Evolutionary conservation across 2,888 invertebrate genomes (phyloP), one percentile per base, ranked within the genome.

Genomic region (Invenusta paracnida): DNA sequence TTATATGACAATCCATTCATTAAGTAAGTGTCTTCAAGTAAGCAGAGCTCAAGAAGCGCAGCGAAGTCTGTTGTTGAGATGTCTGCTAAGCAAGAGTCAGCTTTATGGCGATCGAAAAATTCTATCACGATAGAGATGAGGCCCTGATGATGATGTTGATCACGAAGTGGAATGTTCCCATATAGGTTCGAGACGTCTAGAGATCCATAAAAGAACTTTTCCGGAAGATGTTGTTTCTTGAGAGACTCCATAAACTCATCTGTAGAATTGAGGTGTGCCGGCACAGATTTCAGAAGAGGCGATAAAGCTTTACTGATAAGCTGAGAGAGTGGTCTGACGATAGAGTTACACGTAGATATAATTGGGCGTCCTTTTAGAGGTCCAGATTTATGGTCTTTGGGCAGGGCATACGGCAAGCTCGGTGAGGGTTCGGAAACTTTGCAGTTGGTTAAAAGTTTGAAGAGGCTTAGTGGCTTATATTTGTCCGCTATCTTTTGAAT

Each of bases 321-420:
- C 73, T 73, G 73, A 73, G 73, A 73, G 11, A 73, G 25, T 23
- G 73, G 73, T 73, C 73, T 73, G 25, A 73, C 73, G 25, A 73
- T 23, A 73, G 73, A 73, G 25, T 73, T 73, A 73, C 73, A 73
- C 17, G 73, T 73, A 23, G 73, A 25, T 5, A 73, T 73, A 23
- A 73, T 73, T 5, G 73, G 73, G 73, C 73, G 73, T 73, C 73
- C 73, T 73, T 73, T 73, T 5, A 73, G 11, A 23, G 73, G 25
- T 73, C 73, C 73, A n/a, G 73, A n/a, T 73, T 73, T 73, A 23
- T 73, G 73, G 73, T 73, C 73, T 23, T 73, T 73, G 11, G 73
- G 73, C 17, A 73, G 73, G 17, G 73, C 73, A 73, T 73, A 73
- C 73, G 73, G 27, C 11, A 73, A 5, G 25, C 73, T 73, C 73